A percentile compares a stretch with the other conserved stretches of the same genome.
Evolutionary conservation across 2,113 vertebrate species (phyloP).

Genomic region (Rhynchomys soricoides): DNA sequence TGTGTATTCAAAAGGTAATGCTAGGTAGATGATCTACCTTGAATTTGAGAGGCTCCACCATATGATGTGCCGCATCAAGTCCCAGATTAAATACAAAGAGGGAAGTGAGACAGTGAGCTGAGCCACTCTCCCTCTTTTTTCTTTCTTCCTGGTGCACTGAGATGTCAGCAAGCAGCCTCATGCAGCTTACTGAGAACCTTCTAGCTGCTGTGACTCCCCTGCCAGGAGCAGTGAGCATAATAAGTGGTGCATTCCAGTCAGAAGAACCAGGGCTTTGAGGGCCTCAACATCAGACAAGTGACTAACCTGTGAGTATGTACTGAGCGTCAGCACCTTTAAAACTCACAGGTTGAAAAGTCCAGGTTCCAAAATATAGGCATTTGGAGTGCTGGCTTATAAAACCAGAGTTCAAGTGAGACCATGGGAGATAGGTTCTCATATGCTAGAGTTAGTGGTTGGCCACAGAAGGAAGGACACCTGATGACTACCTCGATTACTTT

Average conservation of each 20-base stretch:
- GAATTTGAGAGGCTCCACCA: neutral
- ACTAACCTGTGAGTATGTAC: rapidly evolving
- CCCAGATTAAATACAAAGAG: too few relatives aligned
- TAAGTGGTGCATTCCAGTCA: neutral
- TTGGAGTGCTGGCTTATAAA: neutral
- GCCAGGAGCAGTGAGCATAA: too few relatives aligned
- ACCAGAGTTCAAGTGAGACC: neutral
- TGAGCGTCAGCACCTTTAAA: neutral
- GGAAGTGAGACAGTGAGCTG: too few relatives aligned
- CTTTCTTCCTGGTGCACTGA: neutral
- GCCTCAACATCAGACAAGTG: neutral
- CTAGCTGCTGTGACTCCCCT: neutral
- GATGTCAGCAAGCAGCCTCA: neutral
- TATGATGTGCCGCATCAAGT: neutral
- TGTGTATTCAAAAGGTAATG: neutral
- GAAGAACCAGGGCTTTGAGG: neutral
- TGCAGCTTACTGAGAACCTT: neutral
- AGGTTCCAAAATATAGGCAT: neutral
- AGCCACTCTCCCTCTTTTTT: neutral
- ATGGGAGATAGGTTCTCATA: neutral
- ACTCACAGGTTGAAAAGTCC: neutral
- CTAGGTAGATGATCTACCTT: neutral
- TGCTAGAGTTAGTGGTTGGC: too few relatives aligned
- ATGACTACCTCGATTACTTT: neutral
- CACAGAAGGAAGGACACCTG: neutral